phyloP scores from a whole-genome alignment of 2,888 invertebrate genomes.

The Sycophila texana region DNA sequence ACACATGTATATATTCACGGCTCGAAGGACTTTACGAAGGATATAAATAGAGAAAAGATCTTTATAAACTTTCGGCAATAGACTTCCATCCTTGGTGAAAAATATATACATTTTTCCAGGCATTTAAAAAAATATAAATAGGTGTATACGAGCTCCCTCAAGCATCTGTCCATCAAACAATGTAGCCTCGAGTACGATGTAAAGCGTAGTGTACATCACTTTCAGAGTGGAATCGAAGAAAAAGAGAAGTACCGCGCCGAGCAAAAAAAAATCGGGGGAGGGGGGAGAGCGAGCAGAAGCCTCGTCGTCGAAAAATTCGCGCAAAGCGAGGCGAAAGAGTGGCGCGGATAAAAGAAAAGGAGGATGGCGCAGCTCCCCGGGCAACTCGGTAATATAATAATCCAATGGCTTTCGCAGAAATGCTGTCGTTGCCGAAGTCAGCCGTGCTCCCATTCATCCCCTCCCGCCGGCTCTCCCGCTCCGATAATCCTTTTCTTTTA shows the following conservation, averaged over 20 bases:
- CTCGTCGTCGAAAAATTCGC: conserved; percentile 13
- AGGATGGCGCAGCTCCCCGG: conserved; percentile 41
- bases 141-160: no score
- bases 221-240: not conserved
- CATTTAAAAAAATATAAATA: no score
- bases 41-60: no score
- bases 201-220: no score
- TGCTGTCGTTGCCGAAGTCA: conserved; percentile 64
- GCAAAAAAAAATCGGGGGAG: no score
- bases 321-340: conserved; percentile 9
- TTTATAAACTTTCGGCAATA: no score
- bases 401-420: conserved; percentile 61
- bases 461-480: conserved; percentile 52
- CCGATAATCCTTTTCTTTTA: conserved; percentile 51
- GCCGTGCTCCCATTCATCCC: conserved; percentile 58
- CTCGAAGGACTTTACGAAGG: no score
- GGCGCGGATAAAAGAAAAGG: conserved; percentile 45
- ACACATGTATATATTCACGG: no score
- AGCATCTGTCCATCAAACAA: no score
- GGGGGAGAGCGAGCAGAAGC: not conserved
- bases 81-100: no score
- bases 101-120: no score
- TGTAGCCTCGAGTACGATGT: no score
- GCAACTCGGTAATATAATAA: conserved; percentile 63
- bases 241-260: not conserved